phyloP scores from a whole-genome alignment of 2,113 vertebrate species.

The Rynchops niger region DNA sequence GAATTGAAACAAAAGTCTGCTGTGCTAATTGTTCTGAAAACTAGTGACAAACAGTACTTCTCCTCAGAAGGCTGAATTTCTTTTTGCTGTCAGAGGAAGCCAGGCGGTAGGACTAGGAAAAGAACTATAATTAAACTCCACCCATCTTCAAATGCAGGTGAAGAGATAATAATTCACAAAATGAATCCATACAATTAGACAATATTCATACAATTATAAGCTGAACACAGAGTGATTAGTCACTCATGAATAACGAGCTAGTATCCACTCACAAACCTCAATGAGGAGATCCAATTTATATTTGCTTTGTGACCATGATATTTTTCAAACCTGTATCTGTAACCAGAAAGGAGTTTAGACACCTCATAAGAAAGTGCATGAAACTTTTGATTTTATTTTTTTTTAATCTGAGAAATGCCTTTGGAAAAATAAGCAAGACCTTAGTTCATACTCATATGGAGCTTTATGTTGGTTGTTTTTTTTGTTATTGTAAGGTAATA shows the following conservation, averaged over 20 bases:
- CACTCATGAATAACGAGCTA: not conserved
- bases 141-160: not conserved
- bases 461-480: not conserved
- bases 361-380: not conserved
- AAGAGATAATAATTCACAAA: not conserved
- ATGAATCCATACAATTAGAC: not conserved
- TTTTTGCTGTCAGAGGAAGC: not conserved
- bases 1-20: not conserved
- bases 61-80: not conserved
- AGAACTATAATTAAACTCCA: slow-evolving; percentile 44
- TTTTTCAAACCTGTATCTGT: not conserved
- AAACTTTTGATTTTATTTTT: not conserved
- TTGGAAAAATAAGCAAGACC: not conserved
- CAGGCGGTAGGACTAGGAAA: not conserved
- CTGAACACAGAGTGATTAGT: not conserved
- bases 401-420: not conserved
- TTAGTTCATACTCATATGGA: not conserved
- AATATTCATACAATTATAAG: not conserved
- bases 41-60: not conserved
- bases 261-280: not conserved
- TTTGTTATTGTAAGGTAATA: not conserved
- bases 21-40: not conserved
- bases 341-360: not conserved
- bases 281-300: not conserved
- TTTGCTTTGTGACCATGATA: not conserved